Percentiles rank a stretch among this genome's conserved stretches.
phyloP scores from a whole-genome alignment of 2,113 vertebrate species.

The Plecotus auritus region DNA sequence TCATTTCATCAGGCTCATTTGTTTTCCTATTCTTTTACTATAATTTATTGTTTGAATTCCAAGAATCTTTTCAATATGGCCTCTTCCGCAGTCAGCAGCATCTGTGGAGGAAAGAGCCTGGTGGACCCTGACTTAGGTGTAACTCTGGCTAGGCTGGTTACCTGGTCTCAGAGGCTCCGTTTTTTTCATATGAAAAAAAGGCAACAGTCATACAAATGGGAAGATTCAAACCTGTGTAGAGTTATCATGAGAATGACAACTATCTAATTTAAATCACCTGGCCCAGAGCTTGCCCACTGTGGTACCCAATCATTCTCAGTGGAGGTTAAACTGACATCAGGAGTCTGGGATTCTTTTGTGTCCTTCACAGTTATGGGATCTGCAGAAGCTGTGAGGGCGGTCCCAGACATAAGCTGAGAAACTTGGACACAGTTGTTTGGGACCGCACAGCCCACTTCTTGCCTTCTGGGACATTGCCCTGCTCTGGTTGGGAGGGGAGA shows the following conservation, averaged over 20 bases:
- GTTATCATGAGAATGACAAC: not conserved
- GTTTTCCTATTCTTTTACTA: not conserved
- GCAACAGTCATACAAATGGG: too few relatives aligned
- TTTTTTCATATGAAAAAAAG: not conserved
- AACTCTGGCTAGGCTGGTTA: not conserved
- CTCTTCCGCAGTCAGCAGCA: fast-evolving
- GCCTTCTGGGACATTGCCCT: not conserved
- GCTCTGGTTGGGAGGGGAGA: not conserved
- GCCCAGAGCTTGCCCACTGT: not conserved
- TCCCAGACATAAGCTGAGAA: not conserved
- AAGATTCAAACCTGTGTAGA: not conserved
- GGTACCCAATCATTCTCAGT: fast-evolving
- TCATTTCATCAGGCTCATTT: not conserved
- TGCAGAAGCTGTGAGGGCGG: not conserved
- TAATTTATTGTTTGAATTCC: not conserved
- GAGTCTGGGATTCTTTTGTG: not conserved
- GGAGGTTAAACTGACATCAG: not conserved
- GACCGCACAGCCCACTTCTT: too few relatives aligned
- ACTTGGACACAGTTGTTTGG: not conserved
- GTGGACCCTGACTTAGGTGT: not conserved
- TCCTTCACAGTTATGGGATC: not conserved
- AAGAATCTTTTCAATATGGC: not conserved
- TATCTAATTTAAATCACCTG: not conserved
- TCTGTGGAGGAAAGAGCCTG: not conserved
- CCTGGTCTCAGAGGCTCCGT: not conserved